Conservation (phyloP, 2,888 invertebrate species). For the Drosophila fungiperda region DNA sequence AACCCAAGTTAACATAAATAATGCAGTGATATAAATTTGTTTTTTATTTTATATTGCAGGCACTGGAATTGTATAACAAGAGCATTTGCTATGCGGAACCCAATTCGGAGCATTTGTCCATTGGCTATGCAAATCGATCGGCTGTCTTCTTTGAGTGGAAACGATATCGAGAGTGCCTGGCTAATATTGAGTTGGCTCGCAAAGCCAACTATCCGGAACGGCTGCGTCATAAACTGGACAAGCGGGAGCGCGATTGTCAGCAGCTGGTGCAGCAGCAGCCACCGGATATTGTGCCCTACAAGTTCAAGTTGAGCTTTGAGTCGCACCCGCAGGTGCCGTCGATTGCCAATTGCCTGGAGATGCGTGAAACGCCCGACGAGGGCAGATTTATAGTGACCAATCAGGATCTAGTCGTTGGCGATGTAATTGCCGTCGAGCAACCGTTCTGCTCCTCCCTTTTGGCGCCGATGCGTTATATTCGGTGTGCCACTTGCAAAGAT, state of each 20-base stretch:
- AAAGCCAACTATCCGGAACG: constrained; percentile 87
- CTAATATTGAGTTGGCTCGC: constrained; percentile 89
- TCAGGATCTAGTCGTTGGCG: constrained; percentile 89
- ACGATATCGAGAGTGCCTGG: constrained; percentile 88
- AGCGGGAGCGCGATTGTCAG: constrained; percentile 87
- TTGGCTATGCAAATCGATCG: constrained; percentile 91
- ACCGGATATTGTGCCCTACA: constrained; percentile 75
- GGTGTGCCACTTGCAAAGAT: constrained; percentile 84
- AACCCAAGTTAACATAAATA: background rate
- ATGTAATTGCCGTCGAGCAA: constrained; percentile 91
- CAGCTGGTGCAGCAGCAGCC: constrained; percentile 73
- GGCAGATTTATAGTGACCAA: constrained; percentile 91
- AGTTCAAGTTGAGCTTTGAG: constrained; percentile 81
- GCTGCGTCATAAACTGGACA: constrained; percentile 87
- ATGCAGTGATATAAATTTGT: background rate
- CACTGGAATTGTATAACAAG: constrained; percentile 85
- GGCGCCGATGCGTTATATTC: constrained; percentile 83
- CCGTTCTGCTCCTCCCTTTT: constrained; percentile 88
- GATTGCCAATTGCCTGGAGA: constrained; percentile 88
- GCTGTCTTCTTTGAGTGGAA: constrained; percentile 89
- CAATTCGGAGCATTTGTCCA: constrained; percentile 87
- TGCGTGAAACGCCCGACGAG: constrained; percentile 87
- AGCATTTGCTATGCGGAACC: constrained; percentile 87
- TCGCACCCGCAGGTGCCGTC: constrained; percentile 86
- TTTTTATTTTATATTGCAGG: constrained; percentile 62